A percentile compares a stretch with the other conserved stretches of the same genome.
These are phyloP conservation scores for Drepanosiphum platanoidis DNA, from an alignment of 2,888 invertebrate genomes.

Conservation along the genomic window DNA sequence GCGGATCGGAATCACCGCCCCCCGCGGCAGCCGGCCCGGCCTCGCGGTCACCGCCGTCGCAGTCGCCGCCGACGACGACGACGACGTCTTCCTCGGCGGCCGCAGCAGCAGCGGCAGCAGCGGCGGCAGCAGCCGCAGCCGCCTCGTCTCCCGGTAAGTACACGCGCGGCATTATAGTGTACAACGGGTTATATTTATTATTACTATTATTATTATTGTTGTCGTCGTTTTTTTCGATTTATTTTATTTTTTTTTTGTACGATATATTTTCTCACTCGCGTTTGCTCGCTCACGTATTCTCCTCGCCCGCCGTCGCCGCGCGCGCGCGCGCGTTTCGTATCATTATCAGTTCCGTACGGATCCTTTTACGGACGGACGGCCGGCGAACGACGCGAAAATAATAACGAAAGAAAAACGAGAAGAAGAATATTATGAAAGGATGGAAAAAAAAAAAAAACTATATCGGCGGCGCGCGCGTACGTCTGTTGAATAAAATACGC, in stretches of 20 bases:
- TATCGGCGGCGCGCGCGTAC: slow-evolving; percentile 33
- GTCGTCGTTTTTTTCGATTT: slow-evolving; percentile 18
- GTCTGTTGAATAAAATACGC: slow-evolving; percentile 48
- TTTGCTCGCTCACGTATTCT: not conserved
- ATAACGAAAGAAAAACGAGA: slow-evolving; percentile 37
- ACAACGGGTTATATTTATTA: slow-evolving; percentile 42
- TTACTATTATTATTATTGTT: slow-evolving; percentile 25
- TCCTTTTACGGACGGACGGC: slow-evolving; percentile 34
- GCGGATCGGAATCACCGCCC: slow-evolving; percentile 54
- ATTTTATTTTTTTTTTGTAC: not conserved
- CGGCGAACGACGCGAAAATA: slow-evolving; percentile 38
- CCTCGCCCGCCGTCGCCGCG: not conserved
- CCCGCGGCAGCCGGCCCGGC: slow-evolving; percentile 60
- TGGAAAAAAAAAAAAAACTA: slow-evolving; percentile 32
- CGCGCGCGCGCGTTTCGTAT: slow-evolving; percentile 28
- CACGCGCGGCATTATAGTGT: not conserved
- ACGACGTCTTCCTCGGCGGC: slow-evolving; percentile 64
- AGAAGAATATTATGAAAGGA: not conserved
- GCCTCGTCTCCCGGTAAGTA: slow-evolving; percentile 64
- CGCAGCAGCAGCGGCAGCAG: slow-evolving; percentile 65
- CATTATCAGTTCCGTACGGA: slow-evolving; percentile 40
- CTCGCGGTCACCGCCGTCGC: slow-evolving; percentile 59
- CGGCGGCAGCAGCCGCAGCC: slow-evolving; percentile 65
- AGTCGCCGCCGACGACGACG: slow-evolving; percentile 67
- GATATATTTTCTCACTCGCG: slow-evolving; percentile 4